A percentile compares a stretch with the other conserved stretches of the same genome.
These are phyloP conservation scores for Sturmia bella DNA, from an alignment of 2,888 invertebrate species.

Conservation along the genomic window DNA sequence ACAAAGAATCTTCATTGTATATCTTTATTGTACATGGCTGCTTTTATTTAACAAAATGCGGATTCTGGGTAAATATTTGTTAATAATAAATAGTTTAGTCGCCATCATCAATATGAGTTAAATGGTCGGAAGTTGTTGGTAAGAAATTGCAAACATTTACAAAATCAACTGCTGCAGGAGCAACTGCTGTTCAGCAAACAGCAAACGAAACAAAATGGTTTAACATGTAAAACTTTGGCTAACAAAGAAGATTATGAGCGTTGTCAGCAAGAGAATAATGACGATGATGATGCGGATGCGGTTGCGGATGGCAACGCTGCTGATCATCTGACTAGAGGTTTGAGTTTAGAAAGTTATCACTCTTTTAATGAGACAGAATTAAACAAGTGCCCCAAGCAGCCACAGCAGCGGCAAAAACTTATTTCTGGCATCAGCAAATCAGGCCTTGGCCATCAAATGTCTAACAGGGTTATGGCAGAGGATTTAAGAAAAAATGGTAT, in stretches of 20 bases:
- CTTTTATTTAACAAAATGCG: slow-evolving; percentile 18
- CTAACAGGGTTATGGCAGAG: neutral
- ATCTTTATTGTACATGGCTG: slow-evolving; percentile 16
- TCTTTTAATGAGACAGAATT: slow-evolving; percentile 40
- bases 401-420: slow-evolving; percentile 1
- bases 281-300: neutral
- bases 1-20: slow-evolving; percentile 24
- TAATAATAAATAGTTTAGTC: slow-evolving; percentile 52
- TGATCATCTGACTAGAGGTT: slow-evolving; percentile 25
- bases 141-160: slow-evolving; percentile 65
- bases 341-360: slow-evolving; percentile 55
- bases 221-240: neutral
- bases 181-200: slow-evolving; percentile 8
- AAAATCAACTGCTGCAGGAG: slow-evolving; percentile 51
- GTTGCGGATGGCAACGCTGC: neutral
- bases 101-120: slow-evolving; percentile 55
- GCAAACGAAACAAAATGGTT: slow-evolving; percentile 8
- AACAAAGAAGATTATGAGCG: slow-evolving; percentile 6
- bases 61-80: slow-evolving; percentile 21
- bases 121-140: slow-evolving; percentile 48
- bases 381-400: slow-evolving; percentile 12
- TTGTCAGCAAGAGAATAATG: neutral
- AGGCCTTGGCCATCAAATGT: slow-evolving; percentile 11
- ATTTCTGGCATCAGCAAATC: slow-evolving; percentile 2
- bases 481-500: slow-evolving; percentile 1